phyloP scores from a whole-genome alignment of 1,140 invertebrate species.

The Hyphantria cunea region DNA sequence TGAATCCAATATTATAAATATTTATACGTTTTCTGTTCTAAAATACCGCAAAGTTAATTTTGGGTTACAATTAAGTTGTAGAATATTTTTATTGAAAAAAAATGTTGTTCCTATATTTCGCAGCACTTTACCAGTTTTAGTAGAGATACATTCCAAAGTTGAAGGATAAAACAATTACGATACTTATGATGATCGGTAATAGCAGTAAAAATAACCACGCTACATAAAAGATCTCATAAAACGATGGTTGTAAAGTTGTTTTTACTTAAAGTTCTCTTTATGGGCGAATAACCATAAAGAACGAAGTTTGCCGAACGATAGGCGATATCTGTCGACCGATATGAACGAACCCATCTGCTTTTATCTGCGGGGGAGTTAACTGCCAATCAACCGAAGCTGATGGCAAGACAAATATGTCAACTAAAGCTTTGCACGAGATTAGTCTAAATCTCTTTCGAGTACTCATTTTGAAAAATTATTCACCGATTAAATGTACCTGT shows the following conservation, averaged over 20 bases:
- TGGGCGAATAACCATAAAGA: constrained; percentile 74
- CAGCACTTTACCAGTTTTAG: no score
- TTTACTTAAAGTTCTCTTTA: constrained; percentile 75
- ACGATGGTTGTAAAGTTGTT: constrained; percentile 73
- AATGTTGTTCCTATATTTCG: no score
- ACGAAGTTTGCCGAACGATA: constrained; percentile 64
- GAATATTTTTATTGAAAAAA: no score
- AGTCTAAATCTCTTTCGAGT: no score
- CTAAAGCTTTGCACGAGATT: no score
- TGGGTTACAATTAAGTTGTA: no score
- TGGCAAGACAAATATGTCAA: constrained; percentile 12
- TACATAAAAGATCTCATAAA: constrained; percentile 63
- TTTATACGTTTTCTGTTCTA: no score
- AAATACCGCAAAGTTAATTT: no score
- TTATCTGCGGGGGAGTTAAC: constrained; percentile 46
- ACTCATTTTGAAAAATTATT: no score
- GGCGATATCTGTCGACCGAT: constrained; percentile 51
- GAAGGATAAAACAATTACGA: constrained; percentile 41
- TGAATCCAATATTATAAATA: no score
- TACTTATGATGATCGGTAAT: constrained; percentile 41
- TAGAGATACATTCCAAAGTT: no score
- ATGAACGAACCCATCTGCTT: constrained; percentile 49
- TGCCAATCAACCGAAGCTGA: constrained; percentile 36
- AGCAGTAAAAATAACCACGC: constrained; percentile 55
- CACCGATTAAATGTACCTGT: no score